These are phyloP conservation scores for Coecobrya sp. DNA, from an alignment of 2,888 invertebrate species.

Conservation along the genomic window DNA sequence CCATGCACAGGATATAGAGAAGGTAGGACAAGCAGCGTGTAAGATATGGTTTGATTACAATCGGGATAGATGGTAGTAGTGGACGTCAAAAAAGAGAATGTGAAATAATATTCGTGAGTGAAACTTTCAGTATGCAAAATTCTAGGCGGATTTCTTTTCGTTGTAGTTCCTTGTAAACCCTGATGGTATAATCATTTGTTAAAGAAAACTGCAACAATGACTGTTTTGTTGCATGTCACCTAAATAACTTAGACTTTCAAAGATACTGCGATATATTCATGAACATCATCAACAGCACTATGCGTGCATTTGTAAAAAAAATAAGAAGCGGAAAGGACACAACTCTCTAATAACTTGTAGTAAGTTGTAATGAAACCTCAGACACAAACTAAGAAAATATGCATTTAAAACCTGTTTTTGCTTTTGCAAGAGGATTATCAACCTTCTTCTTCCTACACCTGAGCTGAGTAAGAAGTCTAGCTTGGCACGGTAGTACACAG, in stretches of 20 bases:
- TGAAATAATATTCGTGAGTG: conserved; percentile 55
- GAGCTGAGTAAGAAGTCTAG: neutral
- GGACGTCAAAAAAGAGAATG: conserved; percentile 31
- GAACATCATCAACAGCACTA: neutral
- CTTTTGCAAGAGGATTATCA: conserved; percentile 43
- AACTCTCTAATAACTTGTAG: conserved; percentile 16
- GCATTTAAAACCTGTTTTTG: conserved; percentile 59
- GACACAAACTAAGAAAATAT: conserved; percentile 28
- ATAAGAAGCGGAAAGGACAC: conserved; percentile 42
- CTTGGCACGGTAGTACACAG: neutral
- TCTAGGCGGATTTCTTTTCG: neutral
- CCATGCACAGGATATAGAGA: neutral
- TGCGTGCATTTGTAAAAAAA: conserved; percentile 30
- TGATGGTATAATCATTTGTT: conserved; percentile 17
- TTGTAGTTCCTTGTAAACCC: conserved; percentile 24
- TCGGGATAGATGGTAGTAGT: neutral
- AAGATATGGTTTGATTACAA: conserved; percentile 47
- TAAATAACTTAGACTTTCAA: conserved; percentile 54
- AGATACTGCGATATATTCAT: conserved; percentile 1
- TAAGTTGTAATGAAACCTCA: conserved; percentile 7
- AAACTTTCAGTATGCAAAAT: neutral
- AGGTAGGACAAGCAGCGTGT: neutral
- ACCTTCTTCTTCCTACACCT: conserved; percentile 45
- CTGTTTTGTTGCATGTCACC: conserved; percentile 53
- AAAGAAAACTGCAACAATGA: conserved; percentile 56